Base-by-base conservation (phyloP, 2,113 vertebrate species). In the Anoplopoma fimbria region DNA sequence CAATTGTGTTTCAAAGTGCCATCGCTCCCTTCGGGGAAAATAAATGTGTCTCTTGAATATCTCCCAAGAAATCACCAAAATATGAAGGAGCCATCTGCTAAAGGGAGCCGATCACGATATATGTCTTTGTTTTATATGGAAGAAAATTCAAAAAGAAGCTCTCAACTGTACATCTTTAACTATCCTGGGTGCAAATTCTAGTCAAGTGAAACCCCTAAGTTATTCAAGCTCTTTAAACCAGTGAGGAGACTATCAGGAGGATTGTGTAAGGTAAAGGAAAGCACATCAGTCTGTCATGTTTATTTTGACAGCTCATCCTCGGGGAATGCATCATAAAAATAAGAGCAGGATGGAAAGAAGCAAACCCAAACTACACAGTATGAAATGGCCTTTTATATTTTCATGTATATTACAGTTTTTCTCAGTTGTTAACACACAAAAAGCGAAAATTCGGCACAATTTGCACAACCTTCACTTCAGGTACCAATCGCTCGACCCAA, bases 231-330 rank as follows among this genome's bases (percentile, higher is more conserved):
- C 47, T 68, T 79, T 47, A 55, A 45, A 79, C 51, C 62, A 4
- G n/a, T 4, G 57, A 27, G 6, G 23, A 13, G 8, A 47, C 58
- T 4, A 33, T 80, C 89, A 3, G 82, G 85, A 63, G 79, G 72
- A 42, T 68, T 51, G 65, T 36, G 29, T 25, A 23, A 68, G 68
- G 81, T 69, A 75, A 76, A n/a, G n/a, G 61, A 49, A 58, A 23
- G 27, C 27, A 0, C 60, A 60, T 75, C 69, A 60, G 69, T 62
- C 79, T 79, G 70, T 81, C 67, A 61, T 17, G 7, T 58, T 53
- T 60, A 21, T 57, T 81, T 47, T 86, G 87, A 84, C 84, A 68
- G 75, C 57, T 77, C 13, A 2, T 85, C 70, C 27, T 23, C 2
- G 17, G 55, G 29, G 87, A 53, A 21, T 0, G 3, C 25, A 1